Evolutionary conservation across 1,140 invertebrate species (phyloP).

Genomic region (Hylaeus volcanicus): DNA sequence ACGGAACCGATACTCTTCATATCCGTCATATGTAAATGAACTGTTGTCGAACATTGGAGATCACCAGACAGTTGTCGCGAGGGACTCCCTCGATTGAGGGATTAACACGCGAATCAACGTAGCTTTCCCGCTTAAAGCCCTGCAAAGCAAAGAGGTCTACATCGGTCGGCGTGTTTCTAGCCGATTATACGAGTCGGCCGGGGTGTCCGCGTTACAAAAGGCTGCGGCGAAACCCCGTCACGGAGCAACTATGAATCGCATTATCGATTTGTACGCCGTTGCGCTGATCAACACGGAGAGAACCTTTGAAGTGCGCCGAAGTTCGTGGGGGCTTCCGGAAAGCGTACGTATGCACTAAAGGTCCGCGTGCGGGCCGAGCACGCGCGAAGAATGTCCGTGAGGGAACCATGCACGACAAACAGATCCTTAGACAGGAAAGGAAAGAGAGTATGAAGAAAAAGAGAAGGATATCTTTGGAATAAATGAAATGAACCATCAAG

Average conservation of each 20-base stretch:
- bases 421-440: slow-evolving; percentile 1
- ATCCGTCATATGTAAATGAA: too few species aligned
- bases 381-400: slow-evolving; percentile 61
- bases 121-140: background rate
- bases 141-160: background rate
- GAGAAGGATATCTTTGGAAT: slow-evolving; percentile 56
- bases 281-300: slow-evolving; percentile 51
- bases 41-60: too few species aligned
- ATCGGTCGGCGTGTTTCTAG: background rate
- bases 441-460: slow-evolving; percentile 28
- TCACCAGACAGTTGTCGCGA: background rate
- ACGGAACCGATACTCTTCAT: too few species aligned
- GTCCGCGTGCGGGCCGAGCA: slow-evolving; percentile 47
- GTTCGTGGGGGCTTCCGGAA: slow-evolving; percentile 63
- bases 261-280: slow-evolving; percentile 66
- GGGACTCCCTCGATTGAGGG: background rate
- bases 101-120: slow-evolving; percentile 15
- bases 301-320: slow-evolving; percentile 65
- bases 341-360: slow-evolving; percentile 36
- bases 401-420: background rate
- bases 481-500: slow-evolving; percentile 11
- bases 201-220: slow-evolving; percentile 37
- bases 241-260: slow-evolving; percentile 60
- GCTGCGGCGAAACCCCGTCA: slow-evolving; percentile 44
- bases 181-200: slow-evolving; percentile 6